Base-by-base conservation (phyloP, 1,140 invertebrate genomes). In the Apis laboriosa region DNA sequence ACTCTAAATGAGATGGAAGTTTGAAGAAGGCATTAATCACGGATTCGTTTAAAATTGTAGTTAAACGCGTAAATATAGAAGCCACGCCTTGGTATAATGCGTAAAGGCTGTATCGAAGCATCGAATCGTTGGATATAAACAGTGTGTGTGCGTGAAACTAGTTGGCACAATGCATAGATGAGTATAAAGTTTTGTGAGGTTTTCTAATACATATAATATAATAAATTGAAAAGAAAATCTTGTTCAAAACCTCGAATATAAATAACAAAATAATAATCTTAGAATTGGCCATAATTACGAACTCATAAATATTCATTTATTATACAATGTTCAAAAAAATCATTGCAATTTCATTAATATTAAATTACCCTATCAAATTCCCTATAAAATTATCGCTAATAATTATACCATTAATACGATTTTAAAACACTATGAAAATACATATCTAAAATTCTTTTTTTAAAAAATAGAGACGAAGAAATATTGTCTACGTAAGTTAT, bases 51-150 rank as follows among this genome's bases (percentile, higher is more conserved):
- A 51, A 51, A 70, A 70, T 70, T 15, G 67, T 21, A 24, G 21
- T 28, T 9, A 12, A 55, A 72, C 17, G 49, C 15, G 51, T 72
- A 72, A 72, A 72, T 72, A 72, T 72, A 72, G 70, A 72, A 51
- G 51, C 51, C 51, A 70, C 43, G 49, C 49, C 67, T 53, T 13
- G 43, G 67, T 70, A 72, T 24, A 72, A 55, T 28, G 24, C 70
- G 17, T 9, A 24, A 51, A 51, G 21, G 12, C 43, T 68, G 49
- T 51, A 51, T 70, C 17, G 24, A 53, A 72, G 51, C 70, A 19
- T 72, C 1, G 51, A 72, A 55, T 55, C 51, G 9, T 3, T 5
- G 24, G 24, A 28, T 55, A 55, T 55, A 55, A 55, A 55, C 51
- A 28, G 51, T 55, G 51, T 0, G 51, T 55, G 51, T 0, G 17